Base-by-base conservation (phyloP, 2,113 vertebrate genomes). In the Lepisosteus osseus region DNA sequence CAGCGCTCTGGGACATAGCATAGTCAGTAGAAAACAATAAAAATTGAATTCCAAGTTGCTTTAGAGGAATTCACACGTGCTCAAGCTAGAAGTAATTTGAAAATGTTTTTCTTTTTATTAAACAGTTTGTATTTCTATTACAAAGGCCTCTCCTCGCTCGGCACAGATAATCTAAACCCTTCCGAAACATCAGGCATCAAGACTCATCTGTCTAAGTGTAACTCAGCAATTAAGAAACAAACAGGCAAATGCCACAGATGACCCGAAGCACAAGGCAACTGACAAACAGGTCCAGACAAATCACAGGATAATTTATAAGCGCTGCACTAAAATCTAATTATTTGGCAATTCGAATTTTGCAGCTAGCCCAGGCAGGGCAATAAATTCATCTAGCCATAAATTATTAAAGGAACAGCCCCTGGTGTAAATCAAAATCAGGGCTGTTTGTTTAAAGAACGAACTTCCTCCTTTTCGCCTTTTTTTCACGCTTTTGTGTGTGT, bases 221-320 rank as follows among this genome's bases (percentile, higher is more conserved):
- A 91, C 93, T 94, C 93, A 93, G 93, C 94, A 95, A 96, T 96
- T 95, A 95, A 93, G 93, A 93, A 92, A 90, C 91, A 94, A 93
- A 91, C 93, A 94, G 92, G 70, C 87, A 95, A 95, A 96, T 95
- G 95, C 93, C 94, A 95, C 89, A 90, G 89, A 94, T 95, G 93
- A 95, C 95, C 95, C 0, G 93, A 89, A 95, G 95, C 95, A 92
- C 92, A 93, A 93, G 93, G 89, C 90, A 85, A 88, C 93, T 95
- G 94, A 95, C 94, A 96, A 95, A 96, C 93, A 95, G 93, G 93
- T 94, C 94, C 83, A 89, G 94, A 95, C 94, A 95, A 96, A 95
- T 93, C 93, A 91, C 90, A 76, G 88, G 92, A 92, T 95, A 93
- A 96, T 95, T 95, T 95, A 94, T 94, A 94, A 94, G 92, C 93